phyloP scores from a whole-genome alignment of 2,113 vertebrate species.

The Melanostigma gelatinosum region DNA sequence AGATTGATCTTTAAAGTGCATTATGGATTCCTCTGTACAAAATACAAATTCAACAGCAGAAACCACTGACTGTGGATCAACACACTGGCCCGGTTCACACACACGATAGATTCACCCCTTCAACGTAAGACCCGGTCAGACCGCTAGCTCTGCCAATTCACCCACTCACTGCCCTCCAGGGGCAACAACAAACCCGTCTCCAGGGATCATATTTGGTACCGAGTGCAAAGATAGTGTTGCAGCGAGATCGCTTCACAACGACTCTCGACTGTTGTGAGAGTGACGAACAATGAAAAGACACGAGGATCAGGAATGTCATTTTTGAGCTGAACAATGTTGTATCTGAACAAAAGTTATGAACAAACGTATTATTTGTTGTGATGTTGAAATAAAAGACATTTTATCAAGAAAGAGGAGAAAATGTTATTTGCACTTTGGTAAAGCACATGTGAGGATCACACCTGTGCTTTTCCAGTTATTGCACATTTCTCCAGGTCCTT shows the following conservation, averaged over 20 bases:
- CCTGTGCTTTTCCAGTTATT: neutral
- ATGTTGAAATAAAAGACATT: slow-evolving; percentile 49
- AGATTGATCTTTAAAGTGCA: neutral
- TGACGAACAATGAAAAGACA: neutral
- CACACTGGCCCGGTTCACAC: neutral
- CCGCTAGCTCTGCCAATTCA: neutral
- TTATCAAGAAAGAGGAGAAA: slow-evolving; percentile 6
- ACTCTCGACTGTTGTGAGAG: neutral
- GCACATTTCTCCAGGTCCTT: neutral
- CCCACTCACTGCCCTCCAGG: no score
- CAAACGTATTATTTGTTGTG: slow-evolving; percentile 48
- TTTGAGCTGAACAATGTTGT: slow-evolving; percentile 15
- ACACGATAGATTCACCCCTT: neutral
- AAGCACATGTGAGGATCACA: neutral
- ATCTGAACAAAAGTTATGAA: slow-evolving; percentile 12
- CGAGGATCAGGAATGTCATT: neutral
- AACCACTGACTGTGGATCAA: neutral
- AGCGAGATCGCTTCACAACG: neutral
- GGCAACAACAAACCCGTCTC: neutral
- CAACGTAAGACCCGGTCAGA: neutral
- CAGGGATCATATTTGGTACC: neutral
- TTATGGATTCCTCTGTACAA: slow-evolving; percentile 5
- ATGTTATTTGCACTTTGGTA: neutral
- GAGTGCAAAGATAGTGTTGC: slow-evolving; percentile 8
- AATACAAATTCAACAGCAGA: neutral